Evolutionary conservation across 2,797 vertebrate genomes (phyloP).

Genomic region (Tragelaphus eurycerus): DNA sequence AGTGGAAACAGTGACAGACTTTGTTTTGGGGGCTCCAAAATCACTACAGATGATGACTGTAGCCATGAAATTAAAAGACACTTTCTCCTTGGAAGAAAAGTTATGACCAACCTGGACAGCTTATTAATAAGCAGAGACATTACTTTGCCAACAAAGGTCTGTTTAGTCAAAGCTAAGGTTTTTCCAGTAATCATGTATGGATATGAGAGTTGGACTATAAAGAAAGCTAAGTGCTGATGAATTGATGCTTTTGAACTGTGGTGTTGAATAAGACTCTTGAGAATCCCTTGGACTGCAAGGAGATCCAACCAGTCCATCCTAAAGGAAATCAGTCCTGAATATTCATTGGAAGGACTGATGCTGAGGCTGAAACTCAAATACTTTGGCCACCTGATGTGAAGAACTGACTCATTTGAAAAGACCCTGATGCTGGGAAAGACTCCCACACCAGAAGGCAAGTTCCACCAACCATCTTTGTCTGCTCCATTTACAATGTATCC

Average conservation of each 20-base stretch:
- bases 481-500: background rate
- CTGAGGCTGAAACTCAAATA: background rate
- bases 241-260: background rate
- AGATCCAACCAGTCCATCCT: background rate
- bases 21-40: background rate
- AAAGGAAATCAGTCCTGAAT: background rate
- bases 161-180: background rate
- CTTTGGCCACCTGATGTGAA: background rate
- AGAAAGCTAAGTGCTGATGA: background rate
- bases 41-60: background rate
- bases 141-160: background rate
- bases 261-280: background rate
- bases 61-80: background rate
- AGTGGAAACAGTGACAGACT: background rate
- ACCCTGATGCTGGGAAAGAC: background rate
- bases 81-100: background rate
- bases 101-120: background rate
- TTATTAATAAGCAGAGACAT: background rate
- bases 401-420: background rate
- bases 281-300: background rate
- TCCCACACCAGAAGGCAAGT: background rate
- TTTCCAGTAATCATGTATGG: background rate
- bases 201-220: background rate
- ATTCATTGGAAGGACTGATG: background rate
- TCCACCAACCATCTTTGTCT: background rate